A percentile compares a stretch with the other conserved stretches of the same genome.
Conservation (phyloP, 2,113 vertebrate genomes). For the Ramphastos sulfuratus region DNA sequence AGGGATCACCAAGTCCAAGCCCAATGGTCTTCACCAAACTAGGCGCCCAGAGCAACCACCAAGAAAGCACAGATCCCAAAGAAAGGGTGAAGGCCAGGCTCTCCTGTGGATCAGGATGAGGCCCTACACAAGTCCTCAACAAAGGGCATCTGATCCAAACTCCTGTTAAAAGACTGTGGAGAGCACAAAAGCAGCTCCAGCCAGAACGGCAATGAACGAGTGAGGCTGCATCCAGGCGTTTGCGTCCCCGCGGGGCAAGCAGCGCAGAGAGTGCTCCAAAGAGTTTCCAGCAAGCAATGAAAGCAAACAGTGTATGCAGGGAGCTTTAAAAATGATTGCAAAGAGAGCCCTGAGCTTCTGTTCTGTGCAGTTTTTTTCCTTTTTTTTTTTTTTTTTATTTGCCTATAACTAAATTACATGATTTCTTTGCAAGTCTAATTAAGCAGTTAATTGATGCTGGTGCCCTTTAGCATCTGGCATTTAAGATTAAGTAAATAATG, state of each 20-base stretch:
- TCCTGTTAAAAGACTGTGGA: neutral
- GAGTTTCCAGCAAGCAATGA: neutral
- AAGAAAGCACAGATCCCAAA: neutral
- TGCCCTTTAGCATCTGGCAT: constrained; percentile 67
- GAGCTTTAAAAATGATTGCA: constrained; percentile 34
- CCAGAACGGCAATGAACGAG: neutral
- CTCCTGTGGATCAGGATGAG: neutral
- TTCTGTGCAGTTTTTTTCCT: neutral
- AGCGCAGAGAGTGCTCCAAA: neutral
- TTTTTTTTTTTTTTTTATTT: neutral
- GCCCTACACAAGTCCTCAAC: neutral
- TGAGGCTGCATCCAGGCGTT: neutral
- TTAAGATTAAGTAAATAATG: constrained; percentile 68
- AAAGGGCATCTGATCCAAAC: neutral
- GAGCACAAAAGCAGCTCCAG: neutral
- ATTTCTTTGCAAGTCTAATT: constrained; percentile 71
- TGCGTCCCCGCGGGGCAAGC: neutral
- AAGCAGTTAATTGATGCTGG: constrained; percentile 67
- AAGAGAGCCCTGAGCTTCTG: constrained; percentile 20
- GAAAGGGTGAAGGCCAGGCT: neutral
- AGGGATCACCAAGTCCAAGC: too few species aligned
- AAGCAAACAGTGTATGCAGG: neutral
- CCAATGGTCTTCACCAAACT: neutral
- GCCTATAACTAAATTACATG: constrained; percentile 47
- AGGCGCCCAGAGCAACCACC: neutral